Evolutionary conservation across 2,888 invertebrate species (phyloP).

Genomic region (Eurois occulta): DNA sequence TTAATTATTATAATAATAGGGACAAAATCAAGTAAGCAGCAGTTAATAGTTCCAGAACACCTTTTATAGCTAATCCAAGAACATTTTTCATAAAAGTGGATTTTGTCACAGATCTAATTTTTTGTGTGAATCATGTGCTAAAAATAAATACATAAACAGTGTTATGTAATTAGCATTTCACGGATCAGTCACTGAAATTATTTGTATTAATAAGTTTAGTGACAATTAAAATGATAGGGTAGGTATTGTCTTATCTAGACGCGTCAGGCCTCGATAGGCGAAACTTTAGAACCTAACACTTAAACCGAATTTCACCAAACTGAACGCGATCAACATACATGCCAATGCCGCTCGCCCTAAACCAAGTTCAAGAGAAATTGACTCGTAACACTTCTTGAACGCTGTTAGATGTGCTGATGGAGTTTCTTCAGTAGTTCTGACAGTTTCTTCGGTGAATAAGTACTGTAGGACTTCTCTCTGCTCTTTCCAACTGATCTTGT

Average conservation of each 20-base stretch:
- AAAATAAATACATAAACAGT: not conserved
- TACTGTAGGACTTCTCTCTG: not conserved
- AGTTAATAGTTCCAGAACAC: not conserved
- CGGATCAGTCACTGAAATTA: conserved; percentile 21
- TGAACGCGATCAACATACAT: not conserved
- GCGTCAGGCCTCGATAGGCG: not conserved
- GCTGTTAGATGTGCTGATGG: not conserved
- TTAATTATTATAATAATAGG: not conserved
- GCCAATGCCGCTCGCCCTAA: too few relatives aligned
- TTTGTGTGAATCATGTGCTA: not conserved
- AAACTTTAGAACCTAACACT: not conserved
- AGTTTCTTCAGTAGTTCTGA: too few relatives aligned
- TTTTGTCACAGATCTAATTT: too few relatives aligned
- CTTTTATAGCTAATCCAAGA: not conserved
- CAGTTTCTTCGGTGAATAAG: too few relatives aligned
- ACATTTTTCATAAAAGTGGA: not conserved
- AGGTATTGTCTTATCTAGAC: conserved; percentile 19
- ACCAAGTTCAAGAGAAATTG: not conserved
- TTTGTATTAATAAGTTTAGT: conserved; percentile 18
- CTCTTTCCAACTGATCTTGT: not conserved
- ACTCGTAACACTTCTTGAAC: not conserved
- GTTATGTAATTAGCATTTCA: conserved; percentile 20
- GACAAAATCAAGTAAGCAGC: not conserved
- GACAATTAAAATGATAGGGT: not conserved
- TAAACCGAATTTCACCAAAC: not conserved